A percentile compares a stretch with the other conserved stretches of the same genome.
Conservation (phyloP, 2,113 vertebrate species). For the Pollimyrus isidori region DNA sequence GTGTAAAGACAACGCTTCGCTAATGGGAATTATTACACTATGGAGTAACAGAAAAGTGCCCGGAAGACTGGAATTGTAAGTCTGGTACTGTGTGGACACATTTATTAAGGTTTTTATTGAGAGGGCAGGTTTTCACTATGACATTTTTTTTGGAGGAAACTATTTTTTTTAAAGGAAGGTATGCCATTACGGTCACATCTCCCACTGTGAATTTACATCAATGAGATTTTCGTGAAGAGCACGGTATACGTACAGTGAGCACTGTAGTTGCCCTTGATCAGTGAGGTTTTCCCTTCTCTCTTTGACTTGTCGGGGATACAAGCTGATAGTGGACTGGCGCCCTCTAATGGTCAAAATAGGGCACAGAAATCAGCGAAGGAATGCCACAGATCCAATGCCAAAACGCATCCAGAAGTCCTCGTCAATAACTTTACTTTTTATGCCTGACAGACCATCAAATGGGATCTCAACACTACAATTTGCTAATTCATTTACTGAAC, state of each 20-base stretch:
- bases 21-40: slow-evolving; percentile 39
- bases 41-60: slow-evolving; percentile 39
- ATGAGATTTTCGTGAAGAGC: slow-evolving; percentile 1
- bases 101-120: slow-evolving; percentile 25
- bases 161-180: background rate
- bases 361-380: slow-evolving; percentile 18
- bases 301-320: background rate
- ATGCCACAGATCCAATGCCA: background rate
- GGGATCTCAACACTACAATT: background rate
- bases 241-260: background rate
- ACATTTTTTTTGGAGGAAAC: slow-evolving; percentile 19
- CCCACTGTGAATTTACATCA: slow-evolving; percentile 15
- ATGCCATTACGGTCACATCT: slow-evolving; percentile 14
- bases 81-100: slow-evolving; percentile 23
- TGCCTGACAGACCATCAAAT: background rate
- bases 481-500: background rate
- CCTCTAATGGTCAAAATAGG: slow-evolving; percentile 48
- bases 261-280: background rate
- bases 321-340: slow-evolving; percentile 31
- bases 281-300: background rate
- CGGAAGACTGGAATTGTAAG: slow-evolving; percentile 28
- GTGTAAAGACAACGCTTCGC: slow-evolving; percentile 36
- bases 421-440: background rate
- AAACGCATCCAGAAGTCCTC: background rate
- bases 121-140: slow-evolving; percentile 15